Conservation (phyloP, 2,797 vertebrate species). For the Sebastes ruberrimus region DNA sequence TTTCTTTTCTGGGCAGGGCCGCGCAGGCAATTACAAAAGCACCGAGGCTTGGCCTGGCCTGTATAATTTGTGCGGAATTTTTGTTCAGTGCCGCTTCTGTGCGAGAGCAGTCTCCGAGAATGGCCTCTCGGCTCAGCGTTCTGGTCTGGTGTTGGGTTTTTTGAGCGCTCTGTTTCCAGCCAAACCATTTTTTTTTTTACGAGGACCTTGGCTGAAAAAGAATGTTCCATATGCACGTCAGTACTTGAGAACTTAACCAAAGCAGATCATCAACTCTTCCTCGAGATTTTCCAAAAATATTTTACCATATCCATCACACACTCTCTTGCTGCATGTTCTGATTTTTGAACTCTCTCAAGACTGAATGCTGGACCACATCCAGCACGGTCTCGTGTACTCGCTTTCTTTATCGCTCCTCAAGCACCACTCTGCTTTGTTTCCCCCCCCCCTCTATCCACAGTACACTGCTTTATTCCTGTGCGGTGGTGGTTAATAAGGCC, state of each 20-base stretch:
- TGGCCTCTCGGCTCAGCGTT: constrained; percentile 38
- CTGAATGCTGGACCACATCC: constrained; percentile 15
- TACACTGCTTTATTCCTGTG: constrained; percentile 41
- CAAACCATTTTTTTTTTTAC: constrained; percentile 31
- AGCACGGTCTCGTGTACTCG: constrained; percentile 9
- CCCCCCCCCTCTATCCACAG: constrained; percentile 1
- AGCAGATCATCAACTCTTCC: constrained; percentile 36
- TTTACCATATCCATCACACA: not conserved
- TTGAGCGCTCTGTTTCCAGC: constrained; percentile 34
- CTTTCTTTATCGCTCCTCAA: constrained; percentile 18
- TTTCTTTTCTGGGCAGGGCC: constrained; percentile 58
- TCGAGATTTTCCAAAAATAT: constrained; percentile 37
- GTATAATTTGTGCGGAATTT: constrained; percentile 76
- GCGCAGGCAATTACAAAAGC: constrained; percentile 65
- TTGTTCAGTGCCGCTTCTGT: constrained; percentile 41
- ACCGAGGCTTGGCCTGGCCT: constrained; percentile 55
- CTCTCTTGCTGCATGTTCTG: not conserved
- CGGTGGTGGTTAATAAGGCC: constrained; percentile 59
- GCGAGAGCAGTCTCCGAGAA: constrained; percentile 40
- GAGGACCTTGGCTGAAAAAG: constrained; percentile 45
- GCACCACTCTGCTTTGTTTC: constrained; percentile 31
- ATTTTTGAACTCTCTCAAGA: not conserved
- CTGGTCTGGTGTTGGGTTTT: constrained; percentile 32
- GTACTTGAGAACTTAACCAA: constrained; percentile 12
- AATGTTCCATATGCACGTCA: constrained; percentile 60